phyloP scores from a whole-genome alignment of 2,888 invertebrate genomes.

The Neoscelio sp. region DNA sequence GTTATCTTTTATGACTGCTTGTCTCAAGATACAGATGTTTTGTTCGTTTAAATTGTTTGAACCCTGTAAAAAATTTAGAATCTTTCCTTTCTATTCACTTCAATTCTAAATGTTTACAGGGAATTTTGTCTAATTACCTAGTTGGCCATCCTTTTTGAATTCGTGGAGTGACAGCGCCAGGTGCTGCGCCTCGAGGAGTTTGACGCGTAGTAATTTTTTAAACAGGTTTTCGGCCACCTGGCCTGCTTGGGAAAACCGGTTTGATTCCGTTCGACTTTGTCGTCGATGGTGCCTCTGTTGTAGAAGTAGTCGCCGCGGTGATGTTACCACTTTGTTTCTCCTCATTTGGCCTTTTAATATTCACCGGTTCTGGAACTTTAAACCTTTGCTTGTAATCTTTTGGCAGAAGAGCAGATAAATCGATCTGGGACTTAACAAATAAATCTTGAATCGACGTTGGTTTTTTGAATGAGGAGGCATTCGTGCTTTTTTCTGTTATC shows the following conservation, averaged over 20 bases:
- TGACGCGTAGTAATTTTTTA: constrained; percentile 85
- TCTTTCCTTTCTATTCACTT: no score
- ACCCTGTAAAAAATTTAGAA: no score
- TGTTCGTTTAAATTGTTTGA: no score
- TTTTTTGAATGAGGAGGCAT: constrained; percentile 76
- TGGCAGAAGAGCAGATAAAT: constrained; percentile 84
- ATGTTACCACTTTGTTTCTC: constrained; percentile 23
- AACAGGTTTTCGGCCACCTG: constrained; percentile 87
- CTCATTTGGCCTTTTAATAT: constrained; percentile 34
- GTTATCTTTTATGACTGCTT: no score
- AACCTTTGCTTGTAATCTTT: constrained; percentile 85
- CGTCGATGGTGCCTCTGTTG: constrained; percentile 82
- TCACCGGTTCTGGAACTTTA: constrained; percentile 58
- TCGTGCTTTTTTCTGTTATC: constrained; percentile 72
- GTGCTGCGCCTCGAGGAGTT: constrained; percentile 83
- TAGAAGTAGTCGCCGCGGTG: constrained; percentile 80
- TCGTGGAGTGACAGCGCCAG: constrained; percentile 85
- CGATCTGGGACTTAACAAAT: constrained; percentile 79
- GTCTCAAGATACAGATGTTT: no score
- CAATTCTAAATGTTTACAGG: no score
- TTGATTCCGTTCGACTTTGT: constrained; percentile 84
- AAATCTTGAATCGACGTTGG: constrained; percentile 75
- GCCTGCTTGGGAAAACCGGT: constrained; percentile 91
- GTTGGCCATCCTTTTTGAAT: constrained; percentile 94
- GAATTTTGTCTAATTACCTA: constrained; percentile 84